Conservation (phyloP, 2,888 invertebrate genomes). For the Lithophane semibrunnea region DNA sequence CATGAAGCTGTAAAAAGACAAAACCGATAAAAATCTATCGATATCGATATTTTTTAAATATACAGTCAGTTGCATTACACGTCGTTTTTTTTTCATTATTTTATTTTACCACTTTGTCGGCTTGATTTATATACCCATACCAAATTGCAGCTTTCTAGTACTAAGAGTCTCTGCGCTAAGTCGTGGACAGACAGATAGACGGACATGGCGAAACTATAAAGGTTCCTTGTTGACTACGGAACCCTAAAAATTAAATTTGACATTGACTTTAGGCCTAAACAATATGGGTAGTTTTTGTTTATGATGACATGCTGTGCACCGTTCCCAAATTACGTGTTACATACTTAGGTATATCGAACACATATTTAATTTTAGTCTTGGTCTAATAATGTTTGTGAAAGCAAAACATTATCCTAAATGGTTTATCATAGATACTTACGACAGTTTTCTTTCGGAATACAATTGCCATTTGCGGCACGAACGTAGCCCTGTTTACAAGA, state of each 20-base stretch:
- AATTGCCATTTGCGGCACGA: constrained; percentile 62
- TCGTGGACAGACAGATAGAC: no score
- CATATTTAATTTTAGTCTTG: background rate
- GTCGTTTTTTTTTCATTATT: no score
- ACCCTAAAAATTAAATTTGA: no score
- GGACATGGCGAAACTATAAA: no score
- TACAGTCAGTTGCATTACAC: no score
- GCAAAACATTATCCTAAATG: background rate
- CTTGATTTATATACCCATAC: no score
- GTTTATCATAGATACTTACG: constrained; percentile 32
- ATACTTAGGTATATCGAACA: no score
- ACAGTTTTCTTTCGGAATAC: constrained; percentile 66
- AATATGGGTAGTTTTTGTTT: background rate
- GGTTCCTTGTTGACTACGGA: no score
- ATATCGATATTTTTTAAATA: background rate
- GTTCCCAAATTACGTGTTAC: background rate
- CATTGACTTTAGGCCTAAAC: background rate
- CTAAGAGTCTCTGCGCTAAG: no score
- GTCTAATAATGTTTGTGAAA: background rate
- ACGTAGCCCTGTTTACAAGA: constrained; percentile 63
- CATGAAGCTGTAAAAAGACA: constrained; percentile 60
- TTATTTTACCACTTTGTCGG: no score
- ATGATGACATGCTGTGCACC: background rate
- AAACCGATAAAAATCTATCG: background rate
- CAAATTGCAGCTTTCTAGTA: no score